phyloP scores from a whole-genome alignment of 2,888 invertebrate genomes.

The Protophormia terraenovae region DNA sequence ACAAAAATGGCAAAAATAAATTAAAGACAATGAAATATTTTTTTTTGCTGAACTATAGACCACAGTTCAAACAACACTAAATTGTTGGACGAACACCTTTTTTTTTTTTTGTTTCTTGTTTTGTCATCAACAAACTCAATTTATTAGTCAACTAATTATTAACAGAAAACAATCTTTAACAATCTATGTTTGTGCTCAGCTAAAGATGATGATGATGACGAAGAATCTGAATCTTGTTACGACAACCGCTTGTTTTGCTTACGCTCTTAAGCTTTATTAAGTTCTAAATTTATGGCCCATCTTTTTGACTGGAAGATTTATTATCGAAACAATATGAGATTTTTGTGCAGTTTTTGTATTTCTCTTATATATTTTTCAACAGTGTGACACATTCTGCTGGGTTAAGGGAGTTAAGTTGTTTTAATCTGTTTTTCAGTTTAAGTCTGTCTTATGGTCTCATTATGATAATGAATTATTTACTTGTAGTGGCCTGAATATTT shows the following conservation, averaged over 20 bases:
- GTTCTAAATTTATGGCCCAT: conserved; percentile 65
- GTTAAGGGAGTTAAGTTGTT: neutral
- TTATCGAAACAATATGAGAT: conserved; percentile 54
- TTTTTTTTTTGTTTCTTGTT: conserved; percentile 6
- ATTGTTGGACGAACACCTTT: neutral
- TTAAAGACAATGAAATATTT: conserved; percentile 23
- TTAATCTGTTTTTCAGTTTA: conserved; percentile 3
- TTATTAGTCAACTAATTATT: conserved; percentile 64
- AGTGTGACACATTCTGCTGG: conserved; percentile 62
- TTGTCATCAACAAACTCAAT: conserved; percentile 53
- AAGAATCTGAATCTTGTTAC: conserved; percentile 2
- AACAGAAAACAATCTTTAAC: conserved; percentile 35
- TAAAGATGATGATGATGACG: conserved; percentile 2
- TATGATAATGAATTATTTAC: conserved; percentile 63
- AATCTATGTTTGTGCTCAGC: conserved; percentile 17
- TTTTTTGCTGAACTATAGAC: too few species aligned
- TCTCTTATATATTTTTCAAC: neutral
- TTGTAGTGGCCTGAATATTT: neutral
- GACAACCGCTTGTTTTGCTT: neutral
- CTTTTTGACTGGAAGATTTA: conserved; percentile 66
- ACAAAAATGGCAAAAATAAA: conserved; percentile 21
- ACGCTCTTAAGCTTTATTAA: conserved; percentile 59
- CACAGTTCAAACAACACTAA: too few species aligned
- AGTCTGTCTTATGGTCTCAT: conserved; percentile 50
- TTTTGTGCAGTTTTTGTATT: neutral